phyloP scores from a whole-genome alignment of 2,797 vertebrate species.

The Halcyon smyrnensis region DNA sequence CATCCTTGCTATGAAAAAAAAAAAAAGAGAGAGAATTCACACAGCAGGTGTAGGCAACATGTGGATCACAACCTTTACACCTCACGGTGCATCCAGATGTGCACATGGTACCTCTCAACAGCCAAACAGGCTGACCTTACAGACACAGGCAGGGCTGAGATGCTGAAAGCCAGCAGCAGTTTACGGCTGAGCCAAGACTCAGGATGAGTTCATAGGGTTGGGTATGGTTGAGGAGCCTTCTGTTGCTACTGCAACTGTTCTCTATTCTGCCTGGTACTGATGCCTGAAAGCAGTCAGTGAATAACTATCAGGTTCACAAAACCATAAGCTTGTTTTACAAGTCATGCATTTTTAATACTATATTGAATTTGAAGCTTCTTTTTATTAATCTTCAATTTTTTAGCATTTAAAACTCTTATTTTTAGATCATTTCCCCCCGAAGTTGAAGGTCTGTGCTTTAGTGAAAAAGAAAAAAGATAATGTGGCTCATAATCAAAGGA shows the following conservation, averaged over 20 bases:
- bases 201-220: background rate
- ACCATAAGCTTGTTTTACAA: background rate
- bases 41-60: background rate
- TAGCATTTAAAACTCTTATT: background rate
- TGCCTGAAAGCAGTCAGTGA: background rate
- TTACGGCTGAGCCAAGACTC: background rate
- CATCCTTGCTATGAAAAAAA: background rate
- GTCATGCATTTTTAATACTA: background rate
- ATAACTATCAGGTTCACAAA: background rate
- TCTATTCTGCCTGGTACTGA: background rate
- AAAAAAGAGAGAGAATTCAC: background rate
- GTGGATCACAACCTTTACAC: background rate
- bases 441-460: background rate
- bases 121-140: background rate
- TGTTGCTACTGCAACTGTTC: background rate
- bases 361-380: background rate
- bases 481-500: background rate
- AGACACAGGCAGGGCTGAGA: background rate
- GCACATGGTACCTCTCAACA: background rate
- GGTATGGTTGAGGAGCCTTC: background rate
- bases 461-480: background rate
- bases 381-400: background rate
- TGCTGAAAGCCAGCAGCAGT: background rate
- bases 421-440: background rate
- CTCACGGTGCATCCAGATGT: background rate